Base-by-base conservation (phyloP, 2,797 vertebrate genomes). In the Thalassophryne amazonica region DNA sequence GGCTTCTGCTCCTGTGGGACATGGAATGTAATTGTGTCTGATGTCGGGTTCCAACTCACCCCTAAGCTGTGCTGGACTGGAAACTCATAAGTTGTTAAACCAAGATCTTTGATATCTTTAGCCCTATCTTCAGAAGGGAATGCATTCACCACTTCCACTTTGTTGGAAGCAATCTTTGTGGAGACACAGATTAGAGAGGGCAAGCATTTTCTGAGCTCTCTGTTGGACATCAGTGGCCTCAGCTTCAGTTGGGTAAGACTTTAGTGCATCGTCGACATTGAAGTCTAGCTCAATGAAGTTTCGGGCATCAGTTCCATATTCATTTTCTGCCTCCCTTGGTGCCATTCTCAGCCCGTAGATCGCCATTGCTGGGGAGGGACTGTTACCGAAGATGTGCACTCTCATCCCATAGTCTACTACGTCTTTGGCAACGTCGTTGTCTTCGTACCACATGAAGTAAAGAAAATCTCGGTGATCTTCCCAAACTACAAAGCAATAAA, bases 141-240 rank as follows among this genome's bases (percentile, higher is more conserved):
- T 4, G 34, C 23, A 5, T 15, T 58, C 14, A 63, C 18, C 21
- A 54, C 53, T 3, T 53, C 37, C 11, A 28, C 21, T 13, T 5
- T 58, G 13, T 54, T 69, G 6, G 58, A 52, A 1, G 23, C 19
- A 7, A 53, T 62, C 8, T 62, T n/a, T 69, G 4, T 69, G 65
- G 11, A 58, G 42, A 18, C 10, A 12, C 8, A 55, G 33, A 31
- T 63, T 54, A 8, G 54, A 59, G 2, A 42, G 36, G 1, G 29
- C 38, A 13, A 37, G 17, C 16, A 29, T n/a, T 2, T 54, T 29
- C 16, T 55, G 38, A n/a, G 43, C 43, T 50, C 28, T 34, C 11
- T 57, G 19, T 3, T 71, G 17, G 11, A 56, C 15, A 27, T 36
- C 11, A 7, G 57, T 4, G 2, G 61, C 57, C 17, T 72, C 30